Evolutionary conservation across 2,888 invertebrate genomes (phyloP).

Genomic region (Phaonia tiefii): DNA sequence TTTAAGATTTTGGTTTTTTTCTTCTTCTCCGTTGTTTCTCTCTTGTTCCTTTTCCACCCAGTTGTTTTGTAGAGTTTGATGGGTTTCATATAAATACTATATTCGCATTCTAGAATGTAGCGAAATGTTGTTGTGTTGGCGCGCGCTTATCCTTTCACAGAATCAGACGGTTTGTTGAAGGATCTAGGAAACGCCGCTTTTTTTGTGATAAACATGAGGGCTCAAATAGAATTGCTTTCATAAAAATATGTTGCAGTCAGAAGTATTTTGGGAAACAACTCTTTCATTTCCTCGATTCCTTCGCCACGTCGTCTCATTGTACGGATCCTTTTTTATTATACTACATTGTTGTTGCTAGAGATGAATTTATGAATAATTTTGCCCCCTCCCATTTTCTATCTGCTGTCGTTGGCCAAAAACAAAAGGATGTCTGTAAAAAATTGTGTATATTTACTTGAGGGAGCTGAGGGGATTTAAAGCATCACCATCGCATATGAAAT

Average conservation of each 20-base stretch:
- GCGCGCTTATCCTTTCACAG: background rate
- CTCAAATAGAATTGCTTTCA: slow-evolving; percentile 58
- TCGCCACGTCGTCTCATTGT: slow-evolving; percentile 21
- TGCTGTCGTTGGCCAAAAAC: slow-evolving; percentile 38
- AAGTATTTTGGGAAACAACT: slow-evolving; percentile 59
- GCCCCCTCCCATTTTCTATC: background rate
- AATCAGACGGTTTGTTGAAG: slow-evolving; percentile 29
- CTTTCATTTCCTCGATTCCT: slow-evolving; percentile 33
- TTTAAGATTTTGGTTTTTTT: too few relatives aligned
- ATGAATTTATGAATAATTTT: too few relatives aligned
- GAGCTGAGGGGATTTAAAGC: background rate
- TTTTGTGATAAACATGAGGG: slow-evolving; percentile 62
- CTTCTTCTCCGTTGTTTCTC: too few relatives aligned
- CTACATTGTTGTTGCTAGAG: slow-evolving; percentile 25
- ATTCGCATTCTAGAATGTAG: background rate
- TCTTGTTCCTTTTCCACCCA: too few relatives aligned
- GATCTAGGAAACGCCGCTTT: slow-evolving; percentile 48
- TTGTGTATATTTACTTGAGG: slow-evolving; percentile 31
- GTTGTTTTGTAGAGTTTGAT: too few relatives aligned
- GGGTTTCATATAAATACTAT: background rate
- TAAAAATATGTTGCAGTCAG: slow-evolving; percentile 62
- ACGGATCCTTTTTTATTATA: slow-evolving; percentile 29
- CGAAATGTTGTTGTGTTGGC: slow-evolving; percentile 1
- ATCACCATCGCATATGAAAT: slow-evolving; percentile 20
- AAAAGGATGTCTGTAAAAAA: slow-evolving; percentile 58